Conservation (phyloP, 2,113 vertebrate species). For the Puffinus mauretanicus region DNA sequence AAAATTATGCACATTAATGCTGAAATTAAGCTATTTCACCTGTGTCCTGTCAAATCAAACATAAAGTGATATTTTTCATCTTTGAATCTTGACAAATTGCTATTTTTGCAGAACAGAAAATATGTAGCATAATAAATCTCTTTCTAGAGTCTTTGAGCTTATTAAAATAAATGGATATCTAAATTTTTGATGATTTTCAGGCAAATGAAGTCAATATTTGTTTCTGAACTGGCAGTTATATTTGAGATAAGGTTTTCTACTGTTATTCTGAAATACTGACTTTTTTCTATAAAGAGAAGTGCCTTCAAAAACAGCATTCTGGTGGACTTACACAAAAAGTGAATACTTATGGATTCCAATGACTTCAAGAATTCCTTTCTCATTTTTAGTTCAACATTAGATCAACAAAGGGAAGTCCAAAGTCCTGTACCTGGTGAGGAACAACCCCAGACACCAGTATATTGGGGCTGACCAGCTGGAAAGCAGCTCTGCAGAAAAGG, state of each 20-base stretch:
- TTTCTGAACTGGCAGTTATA: background rate
- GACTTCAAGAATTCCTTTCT: background rate
- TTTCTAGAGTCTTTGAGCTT: background rate
- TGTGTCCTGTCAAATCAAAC: background rate
- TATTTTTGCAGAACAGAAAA: background rate
- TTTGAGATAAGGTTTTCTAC: background rate
- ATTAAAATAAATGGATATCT: conserved; percentile 10
- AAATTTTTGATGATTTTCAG: background rate
- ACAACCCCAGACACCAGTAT: background rate
- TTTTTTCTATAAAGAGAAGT: background rate
- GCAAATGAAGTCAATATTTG: background rate
- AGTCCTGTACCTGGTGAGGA: background rate
- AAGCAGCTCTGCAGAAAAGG: background rate
- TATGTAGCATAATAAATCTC: background rate
- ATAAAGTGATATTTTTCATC: background rate
- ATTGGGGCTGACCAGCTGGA: background rate
- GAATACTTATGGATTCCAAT: background rate
- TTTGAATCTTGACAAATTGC: conserved; percentile 18
- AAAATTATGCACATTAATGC: background rate
- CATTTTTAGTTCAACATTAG: background rate
- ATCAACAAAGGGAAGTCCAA: background rate
- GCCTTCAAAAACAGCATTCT: background rate
- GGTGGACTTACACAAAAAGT: background rate
- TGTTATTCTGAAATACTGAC: background rate
- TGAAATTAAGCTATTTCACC: conserved; percentile 15